Conservation (phyloP, 30 jellyfish, hydroid and myxozoan species). For the Turritopsis rubra region DNA sequence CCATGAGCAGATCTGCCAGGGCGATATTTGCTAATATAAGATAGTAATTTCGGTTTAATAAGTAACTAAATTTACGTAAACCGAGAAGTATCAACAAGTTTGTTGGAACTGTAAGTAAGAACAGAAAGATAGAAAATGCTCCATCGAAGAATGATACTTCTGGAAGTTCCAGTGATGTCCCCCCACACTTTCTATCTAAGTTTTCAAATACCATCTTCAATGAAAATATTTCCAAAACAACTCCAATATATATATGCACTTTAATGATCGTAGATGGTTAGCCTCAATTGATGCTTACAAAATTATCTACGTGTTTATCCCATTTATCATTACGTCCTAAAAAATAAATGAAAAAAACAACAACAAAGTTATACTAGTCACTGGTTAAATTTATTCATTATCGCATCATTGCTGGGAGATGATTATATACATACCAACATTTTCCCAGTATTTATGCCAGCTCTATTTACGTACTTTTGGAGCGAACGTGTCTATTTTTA, state of each 20-base stretch:
- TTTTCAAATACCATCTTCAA: background rate
- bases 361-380: background rate
- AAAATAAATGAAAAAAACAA: background rate
- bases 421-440: background rate
- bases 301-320: background rate
- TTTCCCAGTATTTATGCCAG: background rate
- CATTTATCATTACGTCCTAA: background rate
- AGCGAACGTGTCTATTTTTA: background rate
- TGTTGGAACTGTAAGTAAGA: background rate
- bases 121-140: conserved; percentile 5
- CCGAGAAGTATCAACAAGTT: background rate
- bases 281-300: background rate
- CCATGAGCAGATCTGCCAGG: conserved; percentile 9
- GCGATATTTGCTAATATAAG: conserved; percentile 13
- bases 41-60: conserved; percentile 16
- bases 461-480: background rate
- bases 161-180: background rate
- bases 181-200: conserved; percentile 14
- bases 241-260: too few relatives aligned
- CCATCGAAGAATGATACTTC: conserved; percentile 15
- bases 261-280: too few relatives aligned
- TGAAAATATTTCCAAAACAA: too few relatives aligned
- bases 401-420: background rate
- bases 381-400: too few relatives aligned
- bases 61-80: background rate